phyloP scores from a whole-genome alignment of 1,140 invertebrate species.

The Teleopsis dalmanni region DNA sequence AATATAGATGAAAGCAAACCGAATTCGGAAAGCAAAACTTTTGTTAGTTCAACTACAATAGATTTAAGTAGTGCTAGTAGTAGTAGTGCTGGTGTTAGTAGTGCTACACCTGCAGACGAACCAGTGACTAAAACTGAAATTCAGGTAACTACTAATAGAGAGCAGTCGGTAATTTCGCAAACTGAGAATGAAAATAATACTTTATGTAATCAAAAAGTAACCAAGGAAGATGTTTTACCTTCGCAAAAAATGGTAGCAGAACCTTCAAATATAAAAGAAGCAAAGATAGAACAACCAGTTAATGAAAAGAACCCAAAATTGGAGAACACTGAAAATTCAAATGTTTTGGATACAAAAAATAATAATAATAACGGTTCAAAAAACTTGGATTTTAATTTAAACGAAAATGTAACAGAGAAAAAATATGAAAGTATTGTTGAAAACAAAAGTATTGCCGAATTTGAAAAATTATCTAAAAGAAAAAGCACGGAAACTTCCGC shows the following conservation, averaged over 20 bases:
- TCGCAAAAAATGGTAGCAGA: too few relatives aligned
- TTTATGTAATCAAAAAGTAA: too few relatives aligned
- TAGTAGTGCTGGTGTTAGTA: neutral
- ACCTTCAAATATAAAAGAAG: neutral
- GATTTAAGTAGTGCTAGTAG: neutral
- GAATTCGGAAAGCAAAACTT: neutral
- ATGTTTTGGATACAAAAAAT: neutral
- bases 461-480: constrained; percentile 6
- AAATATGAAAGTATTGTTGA: neutral
- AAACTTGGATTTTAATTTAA: neutral
- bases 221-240: too few relatives aligned
- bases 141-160: too few relatives aligned
- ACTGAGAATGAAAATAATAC: too few relatives aligned
- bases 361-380: neutral
- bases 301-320: neutral
- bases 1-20: neutral
- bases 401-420: neutral
- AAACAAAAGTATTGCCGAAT: neutral
- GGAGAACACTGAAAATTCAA: neutral
- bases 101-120: neutral
- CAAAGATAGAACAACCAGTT: neutral
- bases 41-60: neutral
- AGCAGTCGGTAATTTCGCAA: too few relatives aligned
- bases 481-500: neutral
- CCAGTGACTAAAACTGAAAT: neutral